Base-by-base conservation (phyloP, 2,888 invertebrate species). In the Sussaba pulchella region DNA sequence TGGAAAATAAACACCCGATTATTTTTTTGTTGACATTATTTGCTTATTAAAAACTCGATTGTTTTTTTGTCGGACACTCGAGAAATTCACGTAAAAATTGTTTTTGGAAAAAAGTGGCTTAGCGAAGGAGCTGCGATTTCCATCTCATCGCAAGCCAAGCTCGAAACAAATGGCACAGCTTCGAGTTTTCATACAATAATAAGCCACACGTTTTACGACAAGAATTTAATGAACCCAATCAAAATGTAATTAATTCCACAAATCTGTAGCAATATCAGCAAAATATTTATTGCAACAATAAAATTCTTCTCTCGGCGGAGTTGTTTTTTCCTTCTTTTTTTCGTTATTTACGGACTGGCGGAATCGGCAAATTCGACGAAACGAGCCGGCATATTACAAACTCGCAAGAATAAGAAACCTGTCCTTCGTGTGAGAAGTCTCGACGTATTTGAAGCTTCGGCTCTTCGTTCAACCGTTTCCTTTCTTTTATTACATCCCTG, bases 401-500 rank as follows among this genome's bases (percentile, higher is more conserved):
- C 10, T n/a, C 10, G n/a, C 43, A 10, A 43, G n/a, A 43, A 31
- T 6, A 31, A 43, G 43, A 43, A 50, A 50, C 50, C 19, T 50
- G 50, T 50, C 19, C 50, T 0, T 19, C 43, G 43, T 21, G 17
- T 10, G 61, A 61, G 41, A 61, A 61, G 21, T 39, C 21, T 19
- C 12, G 12, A 39, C 61, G 39, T 61, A 36, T 26, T 41, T 19
- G 61, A 41, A 61, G 19, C 39, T 21, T 39, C 21, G 21, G 41
- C 21, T 41, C 19, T 10, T 21, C 41, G 12, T 61, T 41, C 19
- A 17, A 26, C n/a, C 54, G 10, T 61, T 41, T 61, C 19, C 41
- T 19, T 61, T 12, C 19, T 61, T 61, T 61, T 61, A 41, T 41
- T 39, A 21, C 21, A 41, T 59, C 41, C 21, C 21, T 17, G 12